Percentiles rank a stretch among this genome's conserved stretches.
Conservation (phyloP, 2,888 invertebrate genomes). For the Julus scanicus region DNA sequence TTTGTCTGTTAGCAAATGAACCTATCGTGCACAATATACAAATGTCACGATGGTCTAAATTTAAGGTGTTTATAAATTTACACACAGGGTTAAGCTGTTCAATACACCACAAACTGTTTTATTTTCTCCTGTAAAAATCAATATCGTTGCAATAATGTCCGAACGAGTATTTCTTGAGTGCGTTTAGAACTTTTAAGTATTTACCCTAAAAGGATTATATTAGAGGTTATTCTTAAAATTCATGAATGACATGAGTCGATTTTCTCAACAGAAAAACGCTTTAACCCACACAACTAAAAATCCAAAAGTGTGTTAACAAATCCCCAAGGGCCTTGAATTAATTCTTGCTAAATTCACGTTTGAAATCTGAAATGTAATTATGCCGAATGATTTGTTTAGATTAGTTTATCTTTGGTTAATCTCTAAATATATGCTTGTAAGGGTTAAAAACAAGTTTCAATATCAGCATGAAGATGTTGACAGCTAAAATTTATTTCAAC, state of each 20-base stretch:
- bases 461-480: background rate
- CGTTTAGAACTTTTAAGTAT: too few relatives aligned
- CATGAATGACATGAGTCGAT: too few relatives aligned
- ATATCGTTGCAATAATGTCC: too few relatives aligned
- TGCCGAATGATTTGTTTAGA: background rate
- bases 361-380: background rate
- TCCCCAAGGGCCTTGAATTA: background rate
- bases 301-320: background rate
- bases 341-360: background rate
- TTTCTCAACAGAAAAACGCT: background rate
- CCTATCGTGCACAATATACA: background rate
- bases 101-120: too few relatives aligned
- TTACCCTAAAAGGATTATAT: too few relatives aligned
- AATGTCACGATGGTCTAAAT: background rate
- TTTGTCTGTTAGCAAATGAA: constrained; percentile 10
- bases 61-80: too few relatives aligned
- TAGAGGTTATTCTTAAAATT: too few relatives aligned
- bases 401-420: background rate
- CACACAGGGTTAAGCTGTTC: too few relatives aligned
- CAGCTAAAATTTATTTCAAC: background rate
- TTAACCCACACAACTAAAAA: background rate
- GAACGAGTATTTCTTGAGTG: too few relatives aligned
- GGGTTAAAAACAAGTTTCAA: background rate
- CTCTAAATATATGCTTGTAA: background rate
- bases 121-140: too few relatives aligned